Percentiles rank a stretch among this genome's conserved stretches.
Conservation (phyloP, 2,888 invertebrate genomes). For the Drosophila buzzatii region DNA sequence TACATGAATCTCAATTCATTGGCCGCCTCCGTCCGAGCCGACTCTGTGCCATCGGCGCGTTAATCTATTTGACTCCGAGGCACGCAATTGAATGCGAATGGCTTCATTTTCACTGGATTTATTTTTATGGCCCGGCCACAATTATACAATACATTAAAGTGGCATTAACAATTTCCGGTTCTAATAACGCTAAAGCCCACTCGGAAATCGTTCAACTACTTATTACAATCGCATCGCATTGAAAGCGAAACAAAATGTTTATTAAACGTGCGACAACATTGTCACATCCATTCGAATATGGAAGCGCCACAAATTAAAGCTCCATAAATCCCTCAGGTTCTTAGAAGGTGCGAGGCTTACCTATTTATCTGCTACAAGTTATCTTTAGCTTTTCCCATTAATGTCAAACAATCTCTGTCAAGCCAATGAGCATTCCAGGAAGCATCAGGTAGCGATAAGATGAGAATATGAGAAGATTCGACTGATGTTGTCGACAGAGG, state of each 20-base stretch:
- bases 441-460: neutral
- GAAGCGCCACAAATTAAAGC: neutral
- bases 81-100: conserved; percentile 77
- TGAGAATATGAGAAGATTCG: neutral
- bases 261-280: conserved; percentile 17
- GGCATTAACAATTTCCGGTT: conserved; percentile 68
- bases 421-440: neutral
- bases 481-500: neutral
- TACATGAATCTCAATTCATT: conserved; percentile 53
- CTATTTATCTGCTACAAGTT: neutral
- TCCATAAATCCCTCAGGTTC: neutral
- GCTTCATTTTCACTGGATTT: conserved; percentile 68
- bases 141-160: conserved; percentile 65
- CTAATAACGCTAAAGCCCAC: conserved; percentile 26
- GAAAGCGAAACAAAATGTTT: conserved; percentile 14
- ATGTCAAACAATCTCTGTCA: neutral
- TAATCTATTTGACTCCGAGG: conserved; percentile 32
- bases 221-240: conserved; percentile 39
- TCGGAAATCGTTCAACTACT: conserved; percentile 18
- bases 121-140: conserved; percentile 61
- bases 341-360: neutral
- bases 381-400: neutral
- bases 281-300: neutral
- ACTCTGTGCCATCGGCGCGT: neutral
- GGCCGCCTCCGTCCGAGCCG: neutral